Evolutionary conservation across 1,140 invertebrate species (phyloP).

Genomic region (Aphidius gifuensis): DNA sequence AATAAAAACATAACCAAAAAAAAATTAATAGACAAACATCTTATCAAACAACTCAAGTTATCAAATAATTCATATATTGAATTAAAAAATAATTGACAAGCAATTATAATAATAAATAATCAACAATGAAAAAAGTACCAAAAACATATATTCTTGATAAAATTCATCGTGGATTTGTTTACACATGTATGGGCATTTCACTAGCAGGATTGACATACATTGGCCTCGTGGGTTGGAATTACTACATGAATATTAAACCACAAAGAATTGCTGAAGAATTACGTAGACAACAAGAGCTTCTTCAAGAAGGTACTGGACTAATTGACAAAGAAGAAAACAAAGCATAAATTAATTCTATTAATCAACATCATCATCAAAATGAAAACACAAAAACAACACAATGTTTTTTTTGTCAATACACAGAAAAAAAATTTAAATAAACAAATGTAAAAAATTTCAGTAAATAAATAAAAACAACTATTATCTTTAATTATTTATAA

Average conservation of each 20-base stretch:
- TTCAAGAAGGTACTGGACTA: slow-evolving; percentile 37
- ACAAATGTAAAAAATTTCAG: not conserved
- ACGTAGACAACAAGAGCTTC: slow-evolving; percentile 29
- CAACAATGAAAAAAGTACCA: slow-evolving; percentile 12
- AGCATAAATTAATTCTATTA: too few relatives aligned
- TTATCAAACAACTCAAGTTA: too few relatives aligned
- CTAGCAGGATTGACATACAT: not conserved
- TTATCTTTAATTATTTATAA: too few relatives aligned
- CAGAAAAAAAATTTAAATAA: not conserved
- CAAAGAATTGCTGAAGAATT: slow-evolving; percentile 8
- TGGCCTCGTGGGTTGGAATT: slow-evolving; percentile 26
- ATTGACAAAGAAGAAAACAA: too few relatives aligned
- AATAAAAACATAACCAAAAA: too few relatives aligned
- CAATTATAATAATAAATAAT: not conserved
- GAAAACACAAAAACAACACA: too few relatives aligned
- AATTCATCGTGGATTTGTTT: slow-evolving; percentile 35
- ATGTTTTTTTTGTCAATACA: too few relatives aligned
- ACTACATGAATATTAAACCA: slow-evolving; percentile 35
- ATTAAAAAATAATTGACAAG: too few relatives aligned
- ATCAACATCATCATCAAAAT: too few relatives aligned
- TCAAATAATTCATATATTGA: too few relatives aligned
- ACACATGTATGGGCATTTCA: slow-evolving; percentile 31
- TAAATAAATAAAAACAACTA: too few relatives aligned
- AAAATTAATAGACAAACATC: too few relatives aligned
- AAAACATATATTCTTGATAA: slow-evolving; percentile 27